Conservation (phyloP, 2,797 vertebrate genomes). For the Enteromius mattozi region DNA sequence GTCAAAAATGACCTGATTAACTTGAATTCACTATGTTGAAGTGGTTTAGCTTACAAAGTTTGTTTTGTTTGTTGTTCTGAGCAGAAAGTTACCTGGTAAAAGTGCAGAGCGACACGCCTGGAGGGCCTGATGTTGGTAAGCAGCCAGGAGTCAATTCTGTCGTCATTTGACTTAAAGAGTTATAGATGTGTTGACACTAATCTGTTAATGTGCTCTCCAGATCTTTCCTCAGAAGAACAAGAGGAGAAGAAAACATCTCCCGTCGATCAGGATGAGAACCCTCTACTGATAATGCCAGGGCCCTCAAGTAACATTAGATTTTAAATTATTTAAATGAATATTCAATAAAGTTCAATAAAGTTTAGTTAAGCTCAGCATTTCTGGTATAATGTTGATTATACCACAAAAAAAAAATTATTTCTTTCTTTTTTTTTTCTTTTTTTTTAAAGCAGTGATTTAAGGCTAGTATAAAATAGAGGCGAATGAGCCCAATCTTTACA, state of each 20-base stretch:
- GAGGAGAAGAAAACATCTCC: conserved; percentile 75
- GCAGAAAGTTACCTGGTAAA: conserved; percentile 76
- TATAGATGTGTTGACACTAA: conserved; percentile 16
- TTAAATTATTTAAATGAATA: neutral
- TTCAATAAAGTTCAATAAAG: neutral
- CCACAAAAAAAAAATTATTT: too few relatives aligned
- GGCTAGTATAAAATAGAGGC: neutral
- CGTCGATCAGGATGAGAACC: conserved; percentile 75
- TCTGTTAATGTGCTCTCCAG: conserved; percentile 65
- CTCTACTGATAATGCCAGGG: conserved; percentile 84
- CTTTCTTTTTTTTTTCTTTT: too few relatives aligned
- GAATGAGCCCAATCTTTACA: neutral
- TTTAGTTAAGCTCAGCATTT: neutral
- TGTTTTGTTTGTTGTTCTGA: conserved; percentile 11
- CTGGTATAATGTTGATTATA: too few relatives aligned
- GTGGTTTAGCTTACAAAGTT: conserved; percentile 4
- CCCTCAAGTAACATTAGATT: conserved; percentile 73
- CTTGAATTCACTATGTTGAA: neutral
- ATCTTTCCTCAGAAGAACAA: conserved; percentile 73
- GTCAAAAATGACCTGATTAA: neutral
- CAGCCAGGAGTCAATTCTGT: conserved; percentile 2
- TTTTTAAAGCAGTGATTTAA: too few relatives aligned
- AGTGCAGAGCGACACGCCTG: conserved; percentile 72
- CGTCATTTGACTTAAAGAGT: conserved; percentile 2
- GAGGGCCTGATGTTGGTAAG: conserved; percentile 68